A percentile compares a stretch with the other conserved stretches of the same genome.
Conservation (phyloP, 2,888 invertebrate genomes). For the Frankliniella fusca region DNA sequence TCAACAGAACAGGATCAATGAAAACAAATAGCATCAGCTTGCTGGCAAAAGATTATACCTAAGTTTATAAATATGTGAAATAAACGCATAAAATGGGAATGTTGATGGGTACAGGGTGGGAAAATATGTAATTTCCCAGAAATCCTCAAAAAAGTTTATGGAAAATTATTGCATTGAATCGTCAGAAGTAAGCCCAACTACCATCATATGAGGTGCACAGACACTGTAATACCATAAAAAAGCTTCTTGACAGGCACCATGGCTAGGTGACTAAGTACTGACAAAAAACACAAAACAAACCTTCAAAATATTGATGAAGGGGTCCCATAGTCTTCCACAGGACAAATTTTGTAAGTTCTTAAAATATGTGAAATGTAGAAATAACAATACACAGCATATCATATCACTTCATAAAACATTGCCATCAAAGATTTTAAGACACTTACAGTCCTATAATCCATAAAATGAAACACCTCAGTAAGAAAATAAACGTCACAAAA, state of each 20-base stretch:
- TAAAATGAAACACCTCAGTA: neutral
- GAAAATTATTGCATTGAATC: too few relatives aligned
- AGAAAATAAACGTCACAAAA: constrained; percentile 6
- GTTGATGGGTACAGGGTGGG: neutral
- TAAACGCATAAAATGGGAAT: neutral
- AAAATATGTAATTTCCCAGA: neutral
- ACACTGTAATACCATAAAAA: neutral
- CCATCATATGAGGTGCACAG: too few relatives aligned
- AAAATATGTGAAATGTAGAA: neutral
- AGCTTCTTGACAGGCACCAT: neutral
- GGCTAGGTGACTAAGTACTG: neutral
- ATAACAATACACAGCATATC: neutral
- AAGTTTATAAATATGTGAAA: neutral
- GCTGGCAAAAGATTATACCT: neutral
- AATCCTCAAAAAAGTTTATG: neutral
- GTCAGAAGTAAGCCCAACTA: too few relatives aligned
- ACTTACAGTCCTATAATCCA: neutral
- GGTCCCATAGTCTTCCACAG: neutral
- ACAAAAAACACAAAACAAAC: neutral
- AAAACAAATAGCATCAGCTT: neutral
- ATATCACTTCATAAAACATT: neutral
- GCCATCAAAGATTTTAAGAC: neutral
- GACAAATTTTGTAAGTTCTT: neutral
- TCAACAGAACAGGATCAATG: neutral
- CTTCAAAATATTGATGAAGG: neutral